These are phyloP conservation scores for Psittacula echo DNA, from an alignment of 2,797 vertebrate genomes.

Conservation along the genomic window DNA sequence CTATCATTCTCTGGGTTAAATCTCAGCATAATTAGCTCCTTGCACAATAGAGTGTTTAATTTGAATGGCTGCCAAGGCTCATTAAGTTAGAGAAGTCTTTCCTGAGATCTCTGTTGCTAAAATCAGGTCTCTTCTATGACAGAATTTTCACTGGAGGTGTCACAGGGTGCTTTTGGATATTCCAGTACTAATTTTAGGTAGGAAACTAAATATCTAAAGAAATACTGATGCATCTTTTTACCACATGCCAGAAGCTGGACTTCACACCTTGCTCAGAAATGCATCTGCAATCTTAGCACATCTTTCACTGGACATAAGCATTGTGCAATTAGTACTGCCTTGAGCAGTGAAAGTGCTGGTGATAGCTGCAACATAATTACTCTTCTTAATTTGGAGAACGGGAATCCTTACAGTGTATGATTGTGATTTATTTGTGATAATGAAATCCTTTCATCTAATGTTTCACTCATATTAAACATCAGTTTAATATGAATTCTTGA, in stretches of 20 bases:
- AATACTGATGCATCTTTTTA: neutral
- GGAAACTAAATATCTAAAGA: conserved; percentile 57
- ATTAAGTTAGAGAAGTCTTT: conserved; percentile 79
- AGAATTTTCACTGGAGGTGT: conserved; percentile 58
- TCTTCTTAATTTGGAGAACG: neutral
- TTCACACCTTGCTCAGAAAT: conserved; percentile 19
- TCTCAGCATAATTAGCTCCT: conserved; percentile 81
- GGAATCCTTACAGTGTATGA: neutral
- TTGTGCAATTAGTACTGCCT: neutral
- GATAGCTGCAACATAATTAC: neutral
- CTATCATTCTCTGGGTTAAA: conserved; percentile 78
- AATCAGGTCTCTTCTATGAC: conserved; percentile 58
- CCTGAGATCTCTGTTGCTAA: conserved; percentile 78
- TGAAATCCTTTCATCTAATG: neutral
- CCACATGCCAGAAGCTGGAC: neutral
- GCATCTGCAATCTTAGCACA: neutral
- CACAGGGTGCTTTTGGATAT: conserved; percentile 45
- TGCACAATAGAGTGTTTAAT: conserved; percentile 82
- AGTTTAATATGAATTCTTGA: neutral
- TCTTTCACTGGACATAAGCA: neutral
- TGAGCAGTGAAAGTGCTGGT: neutral
- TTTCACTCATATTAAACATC: neutral
- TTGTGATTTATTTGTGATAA: neutral
- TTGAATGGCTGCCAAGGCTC: conserved; percentile 80
- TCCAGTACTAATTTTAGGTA: conserved; percentile 56